Evolutionary conservation across 2,113 vertebrate species (phyloP).

Genomic region (Antidorcas marsupialis): DNA sequence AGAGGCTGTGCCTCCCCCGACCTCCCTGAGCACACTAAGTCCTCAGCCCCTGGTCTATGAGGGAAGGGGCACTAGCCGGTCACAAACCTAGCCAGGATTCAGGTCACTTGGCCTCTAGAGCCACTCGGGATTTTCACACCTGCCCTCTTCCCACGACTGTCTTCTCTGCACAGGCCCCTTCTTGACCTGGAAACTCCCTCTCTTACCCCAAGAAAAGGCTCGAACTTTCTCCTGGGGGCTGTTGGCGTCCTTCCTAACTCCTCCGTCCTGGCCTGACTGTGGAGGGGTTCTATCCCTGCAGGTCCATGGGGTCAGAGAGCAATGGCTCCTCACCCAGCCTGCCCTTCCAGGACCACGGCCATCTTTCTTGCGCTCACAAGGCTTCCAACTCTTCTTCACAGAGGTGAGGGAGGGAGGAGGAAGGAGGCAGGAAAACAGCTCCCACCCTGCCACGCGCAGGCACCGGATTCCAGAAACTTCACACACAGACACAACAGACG

Average conservation of each 20-base stretch:
- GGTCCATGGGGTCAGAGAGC: neutral
- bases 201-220: neutral
- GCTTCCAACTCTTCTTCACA: neutral
- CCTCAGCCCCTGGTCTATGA: fast-evolving
- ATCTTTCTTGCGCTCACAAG: neutral
- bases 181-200: neutral
- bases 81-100: neutral
- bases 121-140: no score
- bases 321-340: fast-evolving
- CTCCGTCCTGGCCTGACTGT: neutral
- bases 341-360: neutral
- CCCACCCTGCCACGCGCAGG: fast-evolving
- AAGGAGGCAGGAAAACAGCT: neutral
- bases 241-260: neutral
- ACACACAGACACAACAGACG: fast-evolving
- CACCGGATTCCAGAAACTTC: neutral
- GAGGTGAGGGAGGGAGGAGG: neutral
- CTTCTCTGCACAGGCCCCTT: neutral
- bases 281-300: neutral
- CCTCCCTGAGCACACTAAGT: neutral
- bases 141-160: neutral
- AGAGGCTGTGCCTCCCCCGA: neutral
- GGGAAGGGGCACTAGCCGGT: neutral
- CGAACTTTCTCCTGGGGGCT: neutral
- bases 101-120: no score